Conservation (phyloP, 92 coral and sea anemone genomes). For the Epizoanthus illoricatus region DNA sequence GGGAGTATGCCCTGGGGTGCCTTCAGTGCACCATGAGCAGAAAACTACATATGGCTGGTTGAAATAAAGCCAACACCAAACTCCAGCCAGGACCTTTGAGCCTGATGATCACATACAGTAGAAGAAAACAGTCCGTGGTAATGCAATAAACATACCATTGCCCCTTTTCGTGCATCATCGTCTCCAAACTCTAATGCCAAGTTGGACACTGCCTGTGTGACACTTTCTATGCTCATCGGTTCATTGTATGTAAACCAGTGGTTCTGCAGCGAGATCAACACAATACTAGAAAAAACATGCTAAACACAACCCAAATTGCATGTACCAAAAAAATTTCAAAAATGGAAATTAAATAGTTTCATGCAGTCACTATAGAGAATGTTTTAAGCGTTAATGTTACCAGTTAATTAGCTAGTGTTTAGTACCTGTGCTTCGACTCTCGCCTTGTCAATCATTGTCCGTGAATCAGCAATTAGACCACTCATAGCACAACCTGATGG, state of each 20-base stretch:
- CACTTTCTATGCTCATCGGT: constrained; percentile 90
- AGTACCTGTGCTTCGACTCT: constrained; percentile 98
- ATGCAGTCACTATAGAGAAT: no score
- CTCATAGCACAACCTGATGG: constrained; percentile 96
- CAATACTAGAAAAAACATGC: neutral
- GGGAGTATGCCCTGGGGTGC: no score
- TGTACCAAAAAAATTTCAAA: neutral
- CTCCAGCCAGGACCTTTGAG: no score
- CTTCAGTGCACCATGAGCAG: no score
- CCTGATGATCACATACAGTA: no score
- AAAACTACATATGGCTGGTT: no score
- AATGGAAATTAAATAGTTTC: no score
- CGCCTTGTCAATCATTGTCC: constrained; percentile 99
- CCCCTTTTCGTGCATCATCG: constrained; percentile 96
- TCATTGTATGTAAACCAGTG: constrained; percentile 99
- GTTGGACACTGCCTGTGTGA: constrained; percentile 98
- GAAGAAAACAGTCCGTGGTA: no score
- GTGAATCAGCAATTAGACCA: constrained; percentile 98
- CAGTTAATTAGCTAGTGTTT: no score
- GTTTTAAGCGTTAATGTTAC: no score
- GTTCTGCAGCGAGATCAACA: constrained; percentile 55
- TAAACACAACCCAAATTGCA: neutral
- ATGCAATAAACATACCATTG: constrained; percentile 68
- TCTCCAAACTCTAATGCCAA: constrained; percentile 99
- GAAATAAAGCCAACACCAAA: no score